Percentiles rank a stretch among this genome's conserved stretches.
These are phyloP conservation scores for Rhynchonema sp. DNA, from an alignment of 2,888 invertebrate species.

Conservation along the genomic window DNA sequence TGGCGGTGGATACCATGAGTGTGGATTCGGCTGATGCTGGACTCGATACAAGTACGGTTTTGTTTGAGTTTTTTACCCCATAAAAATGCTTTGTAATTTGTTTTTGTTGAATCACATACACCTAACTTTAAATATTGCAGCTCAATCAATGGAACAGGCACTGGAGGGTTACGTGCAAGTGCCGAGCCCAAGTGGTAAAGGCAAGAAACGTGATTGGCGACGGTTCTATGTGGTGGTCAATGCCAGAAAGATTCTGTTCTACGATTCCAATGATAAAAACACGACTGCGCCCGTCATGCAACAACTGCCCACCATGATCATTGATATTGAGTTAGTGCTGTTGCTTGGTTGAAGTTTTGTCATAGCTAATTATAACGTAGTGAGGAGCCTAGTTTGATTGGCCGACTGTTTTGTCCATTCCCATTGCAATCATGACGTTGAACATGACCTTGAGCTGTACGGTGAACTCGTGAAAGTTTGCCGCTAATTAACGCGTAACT, in stretches of 20 bases:
- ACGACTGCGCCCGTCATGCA: too few species aligned
- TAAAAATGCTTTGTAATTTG: too few species aligned
- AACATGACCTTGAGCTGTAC: too few species aligned
- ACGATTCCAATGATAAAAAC: constrained; percentile 73
- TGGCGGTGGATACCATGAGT: not conserved
- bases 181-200: constrained; percentile 79
- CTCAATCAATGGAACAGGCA: constrained; percentile 29
- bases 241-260: constrained; percentile 77
- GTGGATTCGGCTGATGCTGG: not conserved
- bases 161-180: constrained; percentile 87
- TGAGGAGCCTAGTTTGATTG: too few species aligned
- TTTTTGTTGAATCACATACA: not conserved
- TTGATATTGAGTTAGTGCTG: constrained; percentile 71
- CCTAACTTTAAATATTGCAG: constrained; percentile 16
- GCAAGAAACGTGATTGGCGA: constrained; percentile 70
- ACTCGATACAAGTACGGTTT: not conserved
- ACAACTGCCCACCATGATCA: constrained; percentile 74
- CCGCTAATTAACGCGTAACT: too few species aligned
- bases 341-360: too few species aligned
- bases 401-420: too few species aligned
- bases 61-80: too few species aligned
- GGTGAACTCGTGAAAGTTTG: too few species aligned
- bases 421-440: too few species aligned
- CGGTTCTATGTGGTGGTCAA: constrained; percentile 91
- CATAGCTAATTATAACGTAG: too few species aligned